Evolutionary conservation across 2,113 vertebrate species (phyloP).

Genomic region (Passer domesticus): DNA sequence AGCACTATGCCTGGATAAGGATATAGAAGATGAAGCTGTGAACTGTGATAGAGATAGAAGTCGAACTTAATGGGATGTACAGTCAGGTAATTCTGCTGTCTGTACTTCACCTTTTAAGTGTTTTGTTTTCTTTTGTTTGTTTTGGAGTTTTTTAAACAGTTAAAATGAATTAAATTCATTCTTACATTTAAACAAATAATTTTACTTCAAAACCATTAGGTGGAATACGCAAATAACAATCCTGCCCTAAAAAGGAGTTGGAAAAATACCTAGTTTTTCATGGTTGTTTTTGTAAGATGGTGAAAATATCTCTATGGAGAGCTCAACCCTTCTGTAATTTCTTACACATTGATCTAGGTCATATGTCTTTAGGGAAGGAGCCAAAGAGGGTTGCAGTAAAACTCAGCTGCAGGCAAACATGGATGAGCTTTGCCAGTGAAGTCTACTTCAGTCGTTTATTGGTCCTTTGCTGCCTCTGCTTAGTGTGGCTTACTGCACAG

Average conservation of each 20-base stretch:
- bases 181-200: background rate
- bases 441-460: background rate
- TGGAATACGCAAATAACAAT: background rate
- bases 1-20: background rate
- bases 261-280: background rate
- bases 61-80: background rate
- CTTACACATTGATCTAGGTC: background rate
- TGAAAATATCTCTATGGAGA: background rate
- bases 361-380: background rate
- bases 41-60: background rate
- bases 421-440: background rate
- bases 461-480: background rate
- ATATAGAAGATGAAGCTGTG: background rate
- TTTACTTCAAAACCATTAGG: background rate
- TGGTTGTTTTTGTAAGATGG: background rate
- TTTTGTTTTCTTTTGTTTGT: background rate
- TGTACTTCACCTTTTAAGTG: background rate
- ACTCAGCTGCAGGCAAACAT: background rate
- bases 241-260: background rate
- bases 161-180: background rate
- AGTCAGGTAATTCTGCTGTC: background rate
- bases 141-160: background rate
- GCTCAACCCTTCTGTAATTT: background rate
- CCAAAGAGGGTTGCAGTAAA: background rate
- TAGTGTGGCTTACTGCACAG: background rate